Conservation (phyloP, 2,797 vertebrate species). For the Ibycter americanus region DNA sequence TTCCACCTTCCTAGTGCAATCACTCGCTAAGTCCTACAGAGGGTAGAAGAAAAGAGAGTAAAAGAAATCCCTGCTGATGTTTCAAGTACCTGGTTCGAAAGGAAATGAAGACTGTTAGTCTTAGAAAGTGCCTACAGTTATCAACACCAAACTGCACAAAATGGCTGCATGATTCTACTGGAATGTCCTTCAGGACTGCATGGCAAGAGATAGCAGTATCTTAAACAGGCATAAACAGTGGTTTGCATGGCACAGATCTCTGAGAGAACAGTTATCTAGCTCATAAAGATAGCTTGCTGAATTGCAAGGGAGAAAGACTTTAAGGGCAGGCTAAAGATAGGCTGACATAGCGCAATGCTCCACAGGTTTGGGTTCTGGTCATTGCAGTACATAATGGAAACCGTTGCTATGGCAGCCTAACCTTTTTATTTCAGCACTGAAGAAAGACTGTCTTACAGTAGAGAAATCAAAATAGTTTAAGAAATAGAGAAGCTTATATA, state of each 20-base stretch:
- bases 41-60: background rate
- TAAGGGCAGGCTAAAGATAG: background rate
- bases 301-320: background rate
- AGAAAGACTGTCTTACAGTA: background rate
- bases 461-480: background rate
- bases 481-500: background rate
- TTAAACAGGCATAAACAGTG: background rate
- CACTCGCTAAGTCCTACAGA: background rate
- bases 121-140: background rate
- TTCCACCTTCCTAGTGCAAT: background rate
- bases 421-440: background rate
- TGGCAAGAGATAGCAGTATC: background rate
- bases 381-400: background rate
- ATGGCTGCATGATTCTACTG: background rate
- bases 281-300: background rate
- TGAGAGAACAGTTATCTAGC: background rate
- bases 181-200: background rate
- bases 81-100: background rate
- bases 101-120: background rate
- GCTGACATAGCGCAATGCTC: background rate
- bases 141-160: background rate
- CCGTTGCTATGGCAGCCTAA: background rate
- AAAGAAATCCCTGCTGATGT: background rate
- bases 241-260: background rate
- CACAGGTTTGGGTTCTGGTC: background rate